Evolutionary conservation across 2,113 vertebrate genomes (phyloP), one percentile per base, ranked within the genome.

Genomic region (Sarotherodon lohbergeri): DNA sequence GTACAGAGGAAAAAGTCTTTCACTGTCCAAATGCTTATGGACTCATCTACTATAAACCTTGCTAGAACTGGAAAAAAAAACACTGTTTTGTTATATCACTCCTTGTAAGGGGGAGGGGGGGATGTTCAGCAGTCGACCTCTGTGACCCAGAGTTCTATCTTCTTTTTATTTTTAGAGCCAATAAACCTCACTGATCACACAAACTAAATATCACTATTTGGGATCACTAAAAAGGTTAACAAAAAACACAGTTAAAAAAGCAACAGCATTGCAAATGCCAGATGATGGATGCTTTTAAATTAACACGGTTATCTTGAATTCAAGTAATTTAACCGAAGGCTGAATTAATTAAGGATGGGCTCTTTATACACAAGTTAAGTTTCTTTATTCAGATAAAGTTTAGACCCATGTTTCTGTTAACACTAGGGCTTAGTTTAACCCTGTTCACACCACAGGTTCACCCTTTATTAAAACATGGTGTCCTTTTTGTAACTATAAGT

Each of bases 321-420:
- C 36, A 41, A 41, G n/a, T n/a, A 9, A 87, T 90, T 79, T 89
- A 78, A 90, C 82, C n/a, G 55, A 86, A 81, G 82, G 61, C 81
- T 12, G 11, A 86, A 83, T 83, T 54, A 46, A 46, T 29, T 81
- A 22, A 78, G 19, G 63, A 50, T 52, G 79, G 32, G 14, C 11
- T 83, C 17, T 85, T 85, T 79, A 73, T 73, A 89, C 41, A 71
- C 78, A 86, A 81, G 59, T 86, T 90, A 39, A 76, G 24, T 52
- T 80, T 57, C 61, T 13, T 41, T 39, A 43, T 86, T 56, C 56
- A 5, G 43, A 50, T 78, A 50, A 78, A 78, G 17, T 78, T 5
- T 52, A 52, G 46, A 34, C 73, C 46, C 27, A 52, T 13, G 48
- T 78, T 52, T 34, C 27, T 34, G 46, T 78, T 50, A 78, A 32